phyloP scores from a whole-genome alignment of 2,888 invertebrate species.

The Hyles lineata region DNA sequence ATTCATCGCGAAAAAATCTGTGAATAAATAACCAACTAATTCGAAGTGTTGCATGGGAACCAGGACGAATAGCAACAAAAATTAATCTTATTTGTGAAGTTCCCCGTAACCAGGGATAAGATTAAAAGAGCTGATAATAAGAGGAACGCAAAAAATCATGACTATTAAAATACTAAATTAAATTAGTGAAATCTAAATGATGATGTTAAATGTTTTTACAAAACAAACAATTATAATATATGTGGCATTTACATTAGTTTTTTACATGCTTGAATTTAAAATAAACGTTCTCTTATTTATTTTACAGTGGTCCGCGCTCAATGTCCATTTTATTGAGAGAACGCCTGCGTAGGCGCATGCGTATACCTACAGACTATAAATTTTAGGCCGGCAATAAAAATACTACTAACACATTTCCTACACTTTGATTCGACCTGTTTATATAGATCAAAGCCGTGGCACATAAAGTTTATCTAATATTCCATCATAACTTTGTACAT shows the following conservation, averaged over 20 bases:
- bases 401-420: constrained; percentile 81
- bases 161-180: too few relatives aligned
- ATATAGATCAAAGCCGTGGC: constrained; percentile 78
- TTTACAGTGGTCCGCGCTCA: constrained; percentile 58
- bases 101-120: too few relatives aligned
- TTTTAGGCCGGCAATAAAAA: constrained; percentile 80
- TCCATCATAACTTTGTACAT: constrained; percentile 63
- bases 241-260: constrained; percentile 31
- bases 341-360: constrained; percentile 72
- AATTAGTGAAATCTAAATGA: too few relatives aligned
- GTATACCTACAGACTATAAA: constrained; percentile 74
- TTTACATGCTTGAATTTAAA: constrained; percentile 18
- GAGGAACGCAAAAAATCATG: too few relatives aligned
- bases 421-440: constrained; percentile 81
- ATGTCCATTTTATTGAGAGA: constrained; percentile 69
- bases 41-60: too few relatives aligned
- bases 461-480: constrained; percentile 78
- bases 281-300: constrained; percentile 58
- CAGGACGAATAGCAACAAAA: too few relatives aligned
- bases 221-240: background rate
- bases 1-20: background rate
- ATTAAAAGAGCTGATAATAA: too few relatives aligned
- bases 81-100: too few relatives aligned
- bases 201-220: too few relatives aligned
- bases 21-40: too few relatives aligned